These are phyloP conservation scores for Ptychoptera contaminata DNA, from an alignment of 2,888 invertebrate species.

Conservation along the genomic window DNA sequence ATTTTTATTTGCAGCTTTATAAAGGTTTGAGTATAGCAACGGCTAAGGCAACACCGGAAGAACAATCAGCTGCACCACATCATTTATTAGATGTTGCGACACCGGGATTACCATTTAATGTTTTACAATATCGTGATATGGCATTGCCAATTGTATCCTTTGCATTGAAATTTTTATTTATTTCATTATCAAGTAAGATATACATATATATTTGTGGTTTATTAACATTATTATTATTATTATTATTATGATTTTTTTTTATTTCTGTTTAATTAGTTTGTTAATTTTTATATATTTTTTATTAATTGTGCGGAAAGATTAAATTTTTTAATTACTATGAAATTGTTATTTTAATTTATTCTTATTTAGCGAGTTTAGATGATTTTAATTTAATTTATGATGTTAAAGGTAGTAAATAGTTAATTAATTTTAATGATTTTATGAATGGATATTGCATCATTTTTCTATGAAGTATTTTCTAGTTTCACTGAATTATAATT, in stretches of 20 bases:
- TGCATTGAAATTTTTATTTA: constrained; percentile 1
- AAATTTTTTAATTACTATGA: too few relatives aligned
- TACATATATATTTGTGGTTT: neutral
- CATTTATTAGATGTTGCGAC: constrained; percentile 79
- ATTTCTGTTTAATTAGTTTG: neutral
- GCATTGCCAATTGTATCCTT: constrained; percentile 70
- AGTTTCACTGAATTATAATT: too few relatives aligned
- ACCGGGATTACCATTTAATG: constrained; percentile 64
- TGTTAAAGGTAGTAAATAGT: too few relatives aligned
- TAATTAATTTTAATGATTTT: too few relatives aligned
- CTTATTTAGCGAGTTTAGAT: too few relatives aligned
- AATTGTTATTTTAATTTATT: too few relatives aligned
- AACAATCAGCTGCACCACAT: constrained; percentile 59
- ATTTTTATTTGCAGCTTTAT: constrained; percentile 58
- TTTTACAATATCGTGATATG: constrained; percentile 66
- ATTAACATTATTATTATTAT: neutral
- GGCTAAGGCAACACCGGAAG: constrained; percentile 77
- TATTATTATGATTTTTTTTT: constrained; percentile 2
- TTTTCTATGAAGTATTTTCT: too few relatives aligned
- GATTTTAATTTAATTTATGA: too few relatives aligned
- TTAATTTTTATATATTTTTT: too few relatives aligned
- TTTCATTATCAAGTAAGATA: too few relatives aligned
- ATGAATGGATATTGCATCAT: too few relatives aligned
- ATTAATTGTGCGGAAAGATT: too few relatives aligned
- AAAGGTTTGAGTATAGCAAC: constrained; percentile 84